Evolutionary conservation across 2,888 invertebrate genomes (phyloP), one percentile per base, ranked within the genome.

Genomic region (Creontiades dilutus): DNA sequence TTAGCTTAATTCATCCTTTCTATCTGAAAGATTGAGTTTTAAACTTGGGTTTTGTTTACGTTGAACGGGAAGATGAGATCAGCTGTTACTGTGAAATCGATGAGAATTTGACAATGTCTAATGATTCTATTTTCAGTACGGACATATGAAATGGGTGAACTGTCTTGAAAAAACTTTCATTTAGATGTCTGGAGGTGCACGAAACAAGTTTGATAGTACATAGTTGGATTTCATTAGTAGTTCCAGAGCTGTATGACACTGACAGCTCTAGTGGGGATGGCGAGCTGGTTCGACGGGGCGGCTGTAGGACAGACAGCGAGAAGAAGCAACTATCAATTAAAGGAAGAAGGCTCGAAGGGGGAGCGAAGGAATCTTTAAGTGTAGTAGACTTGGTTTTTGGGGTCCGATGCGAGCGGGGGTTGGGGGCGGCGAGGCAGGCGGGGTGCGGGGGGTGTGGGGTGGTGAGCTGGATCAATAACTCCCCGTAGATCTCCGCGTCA

Each of bases 401-500:
- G 90, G 90, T 90, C 90, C 85, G 90, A 61, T 47, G 89, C n/a
- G 37, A 27, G 55, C 13, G 7, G 61, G 52, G 80, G 23, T 78
- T 3, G 78, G 27, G 47, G 47, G 61, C 1, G 76, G 76, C 0
- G 48, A 12, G 28, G 48, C 75, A 19, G 19, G 78, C 12, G 48
- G 48, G 86, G 9, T 5, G 76, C 14, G 19, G 55, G 85, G 90
- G 76, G 19, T 48, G 85, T 57, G 86, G 90, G 82, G 86, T 57
- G 89, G 89, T 82, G 89, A 89, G 89, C 86, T 87, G 90, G 90
- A 90, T 90, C 90, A 90, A 90, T 90, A 90, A 90, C 87, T 90
- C 90, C 89, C 86, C 90, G 90, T 90, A 90, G 90, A 90, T 90
- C 90, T 86, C n/a, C 90, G 90, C 90, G 90, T 90, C 90, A 90